These are phyloP conservation scores for Zeus faber DNA, from an alignment of 2,113 vertebrate species.

Conservation along the genomic window DNA sequence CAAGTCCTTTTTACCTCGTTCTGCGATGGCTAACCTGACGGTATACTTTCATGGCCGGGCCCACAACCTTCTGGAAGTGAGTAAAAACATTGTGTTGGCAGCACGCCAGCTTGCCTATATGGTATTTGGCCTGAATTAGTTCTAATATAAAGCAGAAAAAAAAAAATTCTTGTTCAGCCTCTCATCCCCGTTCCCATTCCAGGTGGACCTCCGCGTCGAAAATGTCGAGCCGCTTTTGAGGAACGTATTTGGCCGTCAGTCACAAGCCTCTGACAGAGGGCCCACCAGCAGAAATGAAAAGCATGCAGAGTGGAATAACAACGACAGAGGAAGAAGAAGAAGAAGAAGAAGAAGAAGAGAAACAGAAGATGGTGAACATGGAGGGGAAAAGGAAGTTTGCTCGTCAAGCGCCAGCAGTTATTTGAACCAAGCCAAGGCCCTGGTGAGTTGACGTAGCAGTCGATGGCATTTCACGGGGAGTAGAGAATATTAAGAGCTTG, in stretches of 20 bases:
- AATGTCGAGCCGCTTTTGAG: constrained; percentile 63
- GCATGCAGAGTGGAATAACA: constrained; percentile 1
- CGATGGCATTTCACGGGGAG: not conserved
- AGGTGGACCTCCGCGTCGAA: constrained; percentile 69
- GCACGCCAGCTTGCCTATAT: not conserved
- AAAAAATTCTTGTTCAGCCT: not conserved
- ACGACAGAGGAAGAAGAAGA: constrained; percentile 5
- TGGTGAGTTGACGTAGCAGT: constrained; percentile 68
- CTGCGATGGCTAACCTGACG: constrained; percentile 77
- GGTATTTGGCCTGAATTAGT: not conserved
- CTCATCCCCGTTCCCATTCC: constrained; percentile 1
- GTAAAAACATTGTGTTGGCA: constrained; percentile 19
- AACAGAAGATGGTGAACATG: constrained; percentile 19
- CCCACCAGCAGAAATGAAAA: constrained; percentile 12
- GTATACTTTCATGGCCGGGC: constrained; percentile 76
- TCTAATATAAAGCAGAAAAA: not conserved
- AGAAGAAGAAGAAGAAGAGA: constrained; percentile 24
- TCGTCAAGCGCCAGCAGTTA: constrained; percentile 59
- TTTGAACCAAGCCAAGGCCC: constrained; percentile 70
- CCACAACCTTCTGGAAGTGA: constrained; percentile 84
- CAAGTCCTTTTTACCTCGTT: constrained; percentile 82
- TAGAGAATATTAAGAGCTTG: not conserved
- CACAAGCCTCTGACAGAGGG: constrained; percentile 12
- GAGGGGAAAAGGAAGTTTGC: constrained; percentile 63
- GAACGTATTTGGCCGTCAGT: constrained; percentile 48